phyloP scores from a whole-genome alignment of 2,888 invertebrate species.

The Chalcis sispes region DNA sequence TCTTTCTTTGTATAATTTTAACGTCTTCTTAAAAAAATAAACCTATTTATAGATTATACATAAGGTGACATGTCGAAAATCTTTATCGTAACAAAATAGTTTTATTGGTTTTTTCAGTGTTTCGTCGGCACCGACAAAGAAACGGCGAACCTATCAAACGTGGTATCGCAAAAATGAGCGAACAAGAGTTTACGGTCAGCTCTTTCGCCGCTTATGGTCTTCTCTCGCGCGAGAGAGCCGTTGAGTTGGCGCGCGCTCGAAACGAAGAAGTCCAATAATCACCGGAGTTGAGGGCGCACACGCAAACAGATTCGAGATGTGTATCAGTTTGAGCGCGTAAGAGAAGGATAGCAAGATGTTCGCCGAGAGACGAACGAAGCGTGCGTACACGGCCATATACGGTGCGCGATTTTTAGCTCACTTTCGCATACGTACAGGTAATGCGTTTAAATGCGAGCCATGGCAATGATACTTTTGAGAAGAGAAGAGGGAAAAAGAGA shows the following conservation, averaged over 20 bases:
- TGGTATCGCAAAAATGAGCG: constrained; percentile 10
- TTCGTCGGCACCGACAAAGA: not conserved
- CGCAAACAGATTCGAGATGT: not conserved
- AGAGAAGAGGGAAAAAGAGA: too few species aligned
- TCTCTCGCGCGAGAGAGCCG: constrained; percentile 9
- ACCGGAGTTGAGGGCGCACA: not conserved
- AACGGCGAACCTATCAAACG: not conserved
- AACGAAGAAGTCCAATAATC: not conserved
- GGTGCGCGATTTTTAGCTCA: constrained; percentile 67
- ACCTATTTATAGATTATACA: too few species aligned
- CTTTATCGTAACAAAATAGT: not conserved
- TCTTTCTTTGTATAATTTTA: too few species aligned
- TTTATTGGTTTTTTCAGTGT: not conserved
- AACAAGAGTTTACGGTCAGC: constrained; percentile 24
- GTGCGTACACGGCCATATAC: constrained; percentile 64
- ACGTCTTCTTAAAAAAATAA: too few species aligned
- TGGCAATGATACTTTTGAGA: not conserved
- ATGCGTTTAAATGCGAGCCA: not conserved
- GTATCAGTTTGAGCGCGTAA: not conserved
- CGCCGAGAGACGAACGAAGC: not conserved
- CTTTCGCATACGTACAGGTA: constrained; percentile 58
- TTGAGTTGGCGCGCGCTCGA: not conserved
- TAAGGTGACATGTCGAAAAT: not conserved
- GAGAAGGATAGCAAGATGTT: not conserved
- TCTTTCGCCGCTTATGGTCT: constrained; percentile 48